These are phyloP conservation scores for Rosalia funebris DNA, from an alignment of 2,888 invertebrate species.

Conservation along the genomic window DNA sequence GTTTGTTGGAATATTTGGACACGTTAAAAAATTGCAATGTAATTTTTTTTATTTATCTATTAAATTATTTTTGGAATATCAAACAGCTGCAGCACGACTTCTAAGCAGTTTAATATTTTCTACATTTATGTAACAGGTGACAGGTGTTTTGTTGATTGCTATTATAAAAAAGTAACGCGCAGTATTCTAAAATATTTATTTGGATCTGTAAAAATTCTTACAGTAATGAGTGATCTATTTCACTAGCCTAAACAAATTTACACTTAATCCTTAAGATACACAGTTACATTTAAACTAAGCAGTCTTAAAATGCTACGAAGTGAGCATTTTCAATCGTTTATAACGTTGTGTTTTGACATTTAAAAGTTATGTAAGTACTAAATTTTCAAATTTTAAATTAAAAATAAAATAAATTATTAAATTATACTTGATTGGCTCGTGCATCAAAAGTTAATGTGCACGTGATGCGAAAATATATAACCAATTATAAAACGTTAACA, in stretches of 20 bases:
- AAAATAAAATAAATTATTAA: slow-evolving; percentile 20
- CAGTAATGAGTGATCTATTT: slow-evolving; percentile 27
- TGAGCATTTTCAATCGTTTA: slow-evolving; percentile 24
- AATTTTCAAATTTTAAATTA: slow-evolving; percentile 6
- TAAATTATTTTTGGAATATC: too few relatives aligned
- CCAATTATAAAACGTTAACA: too few relatives aligned
- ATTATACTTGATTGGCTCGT: slow-evolving; percentile 3
- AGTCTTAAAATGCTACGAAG: slow-evolving; percentile 34
- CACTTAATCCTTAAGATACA: slow-evolving; percentile 19
- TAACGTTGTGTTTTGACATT: background rate
- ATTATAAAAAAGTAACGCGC: background rate
- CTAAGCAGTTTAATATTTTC: too few relatives aligned
- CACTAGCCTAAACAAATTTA: slow-evolving; percentile 25
- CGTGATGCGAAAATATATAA: too few relatives aligned
- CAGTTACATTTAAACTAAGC: slow-evolving; percentile 28
- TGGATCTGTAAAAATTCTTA: slow-evolving; percentile 25
- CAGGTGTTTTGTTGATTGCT: too few relatives aligned
- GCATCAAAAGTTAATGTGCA: too few relatives aligned
- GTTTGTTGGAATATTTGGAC: too few relatives aligned
- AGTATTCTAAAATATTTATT: slow-evolving; percentile 28
- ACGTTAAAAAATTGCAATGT: too few relatives aligned
- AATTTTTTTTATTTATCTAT: too few relatives aligned
- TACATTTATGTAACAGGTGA: too few relatives aligned
- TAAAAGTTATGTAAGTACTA: slow-evolving; percentile 9
- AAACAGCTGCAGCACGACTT: too few relatives aligned